Evolutionary conservation across 2,113 vertebrate genomes (phyloP).

Genomic region (Uria lomvia): DNA sequence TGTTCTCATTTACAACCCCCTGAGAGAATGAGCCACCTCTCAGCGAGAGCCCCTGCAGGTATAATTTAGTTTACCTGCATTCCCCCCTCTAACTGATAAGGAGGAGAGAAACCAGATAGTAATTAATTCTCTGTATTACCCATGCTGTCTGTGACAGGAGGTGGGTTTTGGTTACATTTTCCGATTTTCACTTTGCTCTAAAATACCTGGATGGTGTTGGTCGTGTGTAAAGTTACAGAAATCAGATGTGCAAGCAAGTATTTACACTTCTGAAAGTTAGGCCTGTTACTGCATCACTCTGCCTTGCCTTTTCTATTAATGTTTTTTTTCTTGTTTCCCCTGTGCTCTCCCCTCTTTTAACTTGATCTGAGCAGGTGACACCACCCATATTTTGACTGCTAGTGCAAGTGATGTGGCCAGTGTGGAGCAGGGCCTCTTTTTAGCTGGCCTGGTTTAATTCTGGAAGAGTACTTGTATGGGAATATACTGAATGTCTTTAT

Average conservation of each 20-base stretch:
- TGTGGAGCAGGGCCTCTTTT: neutral
- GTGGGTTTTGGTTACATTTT: neutral
- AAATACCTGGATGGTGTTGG: neutral
- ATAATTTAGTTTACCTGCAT: neutral
- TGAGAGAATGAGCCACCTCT: neutral
- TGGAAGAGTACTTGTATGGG: neutral
- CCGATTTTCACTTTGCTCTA: neutral
- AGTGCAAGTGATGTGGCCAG: rapidly evolving
- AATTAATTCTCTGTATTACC: neutral
- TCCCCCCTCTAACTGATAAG: rapidly evolving
- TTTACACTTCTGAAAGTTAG: neutral
- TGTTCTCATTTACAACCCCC: neutral
- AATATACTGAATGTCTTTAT: neutral
- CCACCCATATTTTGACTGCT: neutral
- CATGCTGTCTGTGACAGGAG: neutral
- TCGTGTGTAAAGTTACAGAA: neutral
- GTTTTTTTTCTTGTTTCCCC: no score
- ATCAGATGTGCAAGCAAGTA: neutral
- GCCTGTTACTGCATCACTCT: neutral
- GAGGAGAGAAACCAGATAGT: neutral
- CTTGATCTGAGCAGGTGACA: rapidly evolving
- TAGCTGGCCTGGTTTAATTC: neutral
- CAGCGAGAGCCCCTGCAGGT: neutral
- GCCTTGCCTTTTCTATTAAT: neutral
- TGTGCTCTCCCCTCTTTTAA: neutral